phyloP scores from a whole-genome alignment of 2,797 vertebrate genomes.

The Helostoma temminkii region DNA sequence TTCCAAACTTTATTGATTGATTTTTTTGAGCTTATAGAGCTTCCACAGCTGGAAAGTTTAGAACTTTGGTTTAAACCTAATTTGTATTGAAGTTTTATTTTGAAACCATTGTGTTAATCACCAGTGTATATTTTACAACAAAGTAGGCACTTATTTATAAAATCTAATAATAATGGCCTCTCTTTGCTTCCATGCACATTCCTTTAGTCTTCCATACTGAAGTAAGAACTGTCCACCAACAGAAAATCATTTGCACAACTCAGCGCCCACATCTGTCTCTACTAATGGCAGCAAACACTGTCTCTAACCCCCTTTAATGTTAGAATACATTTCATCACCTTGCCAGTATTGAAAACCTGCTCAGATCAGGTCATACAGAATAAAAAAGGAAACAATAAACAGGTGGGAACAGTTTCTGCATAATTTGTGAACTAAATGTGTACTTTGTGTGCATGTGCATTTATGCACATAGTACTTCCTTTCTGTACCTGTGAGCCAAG shows the following conservation, averaged over 20 bases:
- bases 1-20: too few species aligned
- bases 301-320: neutral
- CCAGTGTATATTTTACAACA: too few species aligned
- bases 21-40: too few species aligned
- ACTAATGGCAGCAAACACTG: constrained; percentile 9
- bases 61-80: too few species aligned
- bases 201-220: too few species aligned
- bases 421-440: neutral
- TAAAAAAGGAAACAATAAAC: neutral
- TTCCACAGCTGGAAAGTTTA: too few species aligned
- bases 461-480: too few species aligned
- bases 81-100: too few species aligned
- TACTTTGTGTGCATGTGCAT: neutral
- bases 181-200: too few species aligned
- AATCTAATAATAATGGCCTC: too few species aligned
- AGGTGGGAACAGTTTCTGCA: constrained; percentile 4
- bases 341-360: neutral
- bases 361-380: neutral
- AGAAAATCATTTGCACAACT: neutral
- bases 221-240: neutral
- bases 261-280: neutral
- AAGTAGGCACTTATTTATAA: too few species aligned
- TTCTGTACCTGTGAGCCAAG: neutral
- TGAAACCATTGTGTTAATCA: too few species aligned
- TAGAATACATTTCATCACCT: neutral